Evolutionary conservation across 2,888 invertebrate species (phyloP).

Genomic region (Coenonympha arcania): DNA sequence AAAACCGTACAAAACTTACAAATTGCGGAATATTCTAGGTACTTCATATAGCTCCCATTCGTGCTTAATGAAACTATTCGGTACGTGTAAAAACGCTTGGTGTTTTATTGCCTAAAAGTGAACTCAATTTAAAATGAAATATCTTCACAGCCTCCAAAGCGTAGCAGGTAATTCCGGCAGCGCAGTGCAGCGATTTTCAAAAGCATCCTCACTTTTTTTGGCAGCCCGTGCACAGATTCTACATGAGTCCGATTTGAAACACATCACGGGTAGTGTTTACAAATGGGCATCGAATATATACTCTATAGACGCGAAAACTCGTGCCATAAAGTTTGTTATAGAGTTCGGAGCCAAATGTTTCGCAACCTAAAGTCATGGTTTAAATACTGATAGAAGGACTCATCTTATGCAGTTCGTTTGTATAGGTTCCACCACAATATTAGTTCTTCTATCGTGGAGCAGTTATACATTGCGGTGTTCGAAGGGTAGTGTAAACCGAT

Average conservation of each 20-base stretch:
- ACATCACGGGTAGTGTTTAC: conserved; percentile 43
- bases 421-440: too few species aligned
- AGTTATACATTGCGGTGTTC: too few species aligned
- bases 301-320: neutral
- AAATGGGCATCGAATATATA: conserved; percentile 23
- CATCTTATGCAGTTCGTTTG: too few species aligned
- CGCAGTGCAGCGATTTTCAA: conserved; percentile 20
- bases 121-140: conserved; percentile 25
- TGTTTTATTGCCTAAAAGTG: conserved; percentile 20
- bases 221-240: conserved; percentile 25
- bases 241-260: conserved; percentile 28
- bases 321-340: too few species aligned
- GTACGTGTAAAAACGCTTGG: conserved; percentile 15
- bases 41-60: neutral
- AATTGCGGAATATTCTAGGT: neutral
- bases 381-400: too few species aligned
- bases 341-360: too few species aligned
- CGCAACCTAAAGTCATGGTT: too few species aligned
- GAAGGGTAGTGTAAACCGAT: too few species aligned
- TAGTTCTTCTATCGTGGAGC: too few species aligned
- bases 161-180: conserved; percentile 18
- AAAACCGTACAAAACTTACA: neutral
- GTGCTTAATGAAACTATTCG: conserved; percentile 17
- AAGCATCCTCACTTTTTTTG: conserved; percentile 27
- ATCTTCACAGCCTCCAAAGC: conserved; percentile 14